Base-by-base conservation (phyloP, 23 tunicate species). In the Ciona savignyi region DNA sequence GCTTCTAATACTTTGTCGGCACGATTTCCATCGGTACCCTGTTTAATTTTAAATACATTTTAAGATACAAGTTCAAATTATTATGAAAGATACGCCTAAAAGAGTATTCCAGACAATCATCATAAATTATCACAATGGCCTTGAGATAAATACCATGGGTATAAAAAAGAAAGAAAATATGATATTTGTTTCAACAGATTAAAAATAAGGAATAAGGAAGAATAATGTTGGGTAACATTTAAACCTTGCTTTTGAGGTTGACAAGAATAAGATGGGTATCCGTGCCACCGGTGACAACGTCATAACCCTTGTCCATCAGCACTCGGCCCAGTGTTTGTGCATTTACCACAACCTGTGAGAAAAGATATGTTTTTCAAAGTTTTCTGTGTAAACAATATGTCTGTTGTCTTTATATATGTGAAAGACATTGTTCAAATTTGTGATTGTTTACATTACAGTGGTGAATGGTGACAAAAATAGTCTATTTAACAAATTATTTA, bases 1-100 rank as follows among this genome's bases (percentile, higher is more conserved):
- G 96, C 90, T 77, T 95, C 99, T 70, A 95, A 70, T n/a, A 89
- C 95, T 73, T 95, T 95, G 69, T 95, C 99, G 30, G 93, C 84
- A 22, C 99, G 65, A 66, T 89, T 95, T 21, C 99, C 99, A 72
- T 95, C 99, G 30, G 90, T 91, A 0, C 91, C 91, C 97, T 42
- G 56, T 42, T 42, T 9, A 42, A 42, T 86, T 4, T 26, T 79
- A 42, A 3, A 61, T 61, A 3, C 4, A 61, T 2, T 61, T 2
- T 61, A 23, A 1, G 4, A 3, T 61, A 2, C 24, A 61, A 61
- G 65, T 61, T 2, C 2, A 61, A n/a, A n/a, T n/a, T n/a, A n/a
- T n/a, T n/a, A n/a, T n/a, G n/a, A 61, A 61, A 61, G 4, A 2
- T 1, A 61, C 20, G 15, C 1, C 65, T 61, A 23, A 61, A 28